A percentile compares a stretch with the other conserved stretches of the same genome.
Evolutionary conservation across 2,113 vertebrate species (phyloP).

Genomic region (Aleadryas rufinucha): DNA sequence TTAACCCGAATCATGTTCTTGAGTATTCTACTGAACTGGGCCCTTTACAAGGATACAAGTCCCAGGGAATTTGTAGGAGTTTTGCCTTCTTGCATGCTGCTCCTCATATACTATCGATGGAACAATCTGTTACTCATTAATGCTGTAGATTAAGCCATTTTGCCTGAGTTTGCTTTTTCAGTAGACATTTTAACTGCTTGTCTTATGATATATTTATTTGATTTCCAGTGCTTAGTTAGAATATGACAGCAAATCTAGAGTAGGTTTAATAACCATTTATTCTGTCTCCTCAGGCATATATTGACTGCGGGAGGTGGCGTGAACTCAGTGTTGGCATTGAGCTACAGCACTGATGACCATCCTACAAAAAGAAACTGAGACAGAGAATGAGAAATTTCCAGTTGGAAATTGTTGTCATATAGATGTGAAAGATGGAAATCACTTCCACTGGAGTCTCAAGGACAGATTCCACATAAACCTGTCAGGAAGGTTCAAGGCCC

Average conservation of each 20-base stretch:
- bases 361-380: background rate
- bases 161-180: slow-evolving; percentile 15
- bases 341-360: background rate
- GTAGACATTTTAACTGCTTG: slow-evolving; percentile 21
- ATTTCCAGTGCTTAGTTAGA: slow-evolving; percentile 40
- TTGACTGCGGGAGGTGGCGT: background rate
- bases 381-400: background rate
- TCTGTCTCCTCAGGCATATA: slow-evolving; percentile 4
- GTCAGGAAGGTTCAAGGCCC: background rate
- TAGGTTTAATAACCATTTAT: slow-evolving; percentile 27
- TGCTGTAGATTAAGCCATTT: slow-evolving; percentile 39
- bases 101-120: slow-evolving; percentile 12
- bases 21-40: background rate
- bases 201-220: slow-evolving; percentile 51
- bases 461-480: background rate
- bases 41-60: background rate
- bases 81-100: background rate
- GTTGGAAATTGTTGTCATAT: background rate
- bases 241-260: slow-evolving; percentile 41
- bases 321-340: background rate
- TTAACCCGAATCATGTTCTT: background rate
- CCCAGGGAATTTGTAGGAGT: background rate
- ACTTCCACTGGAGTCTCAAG: background rate
- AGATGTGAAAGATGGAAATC: background rate
- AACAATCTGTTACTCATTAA: slow-evolving; percentile 52